These are phyloP conservation scores for Malurus alboscapulatus DNA, from an alignment of 2,113 vertebrate genomes.

Conservation along the genomic window DNA sequence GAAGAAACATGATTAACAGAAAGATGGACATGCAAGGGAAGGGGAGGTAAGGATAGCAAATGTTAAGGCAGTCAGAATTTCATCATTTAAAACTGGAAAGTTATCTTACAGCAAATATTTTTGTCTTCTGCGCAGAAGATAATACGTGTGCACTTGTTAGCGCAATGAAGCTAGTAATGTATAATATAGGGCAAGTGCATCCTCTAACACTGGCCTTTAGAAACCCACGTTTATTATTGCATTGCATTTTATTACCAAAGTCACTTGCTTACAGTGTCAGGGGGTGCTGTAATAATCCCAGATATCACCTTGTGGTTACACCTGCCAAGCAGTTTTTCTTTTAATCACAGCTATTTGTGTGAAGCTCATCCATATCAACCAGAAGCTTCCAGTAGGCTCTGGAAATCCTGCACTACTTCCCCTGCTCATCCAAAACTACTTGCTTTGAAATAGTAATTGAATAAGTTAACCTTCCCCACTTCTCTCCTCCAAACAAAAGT, in stretches of 20 bases:
- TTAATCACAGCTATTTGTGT: neutral
- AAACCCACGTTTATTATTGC: neutral
- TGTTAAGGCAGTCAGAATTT: neutral
- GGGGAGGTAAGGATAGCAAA: neutral
- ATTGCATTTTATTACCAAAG: neutral
- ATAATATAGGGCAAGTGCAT: neutral
- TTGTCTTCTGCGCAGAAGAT: neutral
- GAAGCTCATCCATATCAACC: neutral
- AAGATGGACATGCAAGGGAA: neutral
- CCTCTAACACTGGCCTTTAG: neutral
- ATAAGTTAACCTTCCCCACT: neutral
- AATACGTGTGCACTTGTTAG: neutral
- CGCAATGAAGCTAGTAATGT: neutral
- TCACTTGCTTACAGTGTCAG: neutral
- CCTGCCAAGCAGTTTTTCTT: neutral
- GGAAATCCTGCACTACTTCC: neutral
- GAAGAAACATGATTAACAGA: neutral
- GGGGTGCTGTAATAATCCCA: neutral
- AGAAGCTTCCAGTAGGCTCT: neutral
- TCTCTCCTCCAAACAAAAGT: neutral
- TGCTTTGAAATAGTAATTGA: neutral
- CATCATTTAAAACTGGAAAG: neutral
- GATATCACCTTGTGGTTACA: neutral
- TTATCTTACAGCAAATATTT: neutral
- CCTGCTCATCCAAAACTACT: neutral